Evolutionary conservation across 2,888 invertebrate genomes (phyloP).

Genomic region (Stegophylla sp.): DNA sequence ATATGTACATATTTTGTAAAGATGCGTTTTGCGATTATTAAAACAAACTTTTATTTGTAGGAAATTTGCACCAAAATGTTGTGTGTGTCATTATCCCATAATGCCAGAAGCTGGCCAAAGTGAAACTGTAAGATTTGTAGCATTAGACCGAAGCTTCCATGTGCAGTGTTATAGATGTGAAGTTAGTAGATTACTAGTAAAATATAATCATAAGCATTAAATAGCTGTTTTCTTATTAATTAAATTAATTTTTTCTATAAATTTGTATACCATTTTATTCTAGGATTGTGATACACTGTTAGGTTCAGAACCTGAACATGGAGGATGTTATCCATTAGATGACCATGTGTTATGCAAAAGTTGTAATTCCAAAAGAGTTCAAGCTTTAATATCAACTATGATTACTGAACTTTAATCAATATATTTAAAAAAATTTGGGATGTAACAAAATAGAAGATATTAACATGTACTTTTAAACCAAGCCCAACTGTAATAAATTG

Average conservation of each 20-base stretch:
- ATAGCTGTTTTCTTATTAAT: too few species aligned
- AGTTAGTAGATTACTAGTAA: conserved; percentile 63
- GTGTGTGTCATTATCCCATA: conserved; percentile 94
- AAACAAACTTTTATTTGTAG: conserved; percentile 66
- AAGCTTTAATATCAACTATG: conserved; percentile 78
- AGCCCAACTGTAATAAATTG: neutral
- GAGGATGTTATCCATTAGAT: conserved; percentile 96
- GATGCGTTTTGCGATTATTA: neutral
- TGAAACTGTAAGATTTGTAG: conserved; percentile 96
- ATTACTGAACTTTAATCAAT: conserved; percentile 62
- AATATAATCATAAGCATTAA: neutral
- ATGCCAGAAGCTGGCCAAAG: conserved; percentile 97
- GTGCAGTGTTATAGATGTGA: conserved; percentile 94
- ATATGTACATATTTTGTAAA: neutral
- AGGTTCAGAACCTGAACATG: conserved; percentile 92
- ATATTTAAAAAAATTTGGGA: neutral
- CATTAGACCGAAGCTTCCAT: conserved; percentile 96
- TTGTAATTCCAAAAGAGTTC: conserved; percentile 93
- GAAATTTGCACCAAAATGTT: conserved; percentile 97
- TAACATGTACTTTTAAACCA: neutral
- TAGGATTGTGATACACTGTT: conserved; percentile 88
- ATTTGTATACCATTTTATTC: conserved; percentile 60
- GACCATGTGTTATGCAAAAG: conserved; percentile 95
- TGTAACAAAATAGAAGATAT: neutral
- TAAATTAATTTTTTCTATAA: neutral